Evolutionary conservation across 2,797 vertebrate species (phyloP).

Genomic region (Potorous gilbertii): DNA sequence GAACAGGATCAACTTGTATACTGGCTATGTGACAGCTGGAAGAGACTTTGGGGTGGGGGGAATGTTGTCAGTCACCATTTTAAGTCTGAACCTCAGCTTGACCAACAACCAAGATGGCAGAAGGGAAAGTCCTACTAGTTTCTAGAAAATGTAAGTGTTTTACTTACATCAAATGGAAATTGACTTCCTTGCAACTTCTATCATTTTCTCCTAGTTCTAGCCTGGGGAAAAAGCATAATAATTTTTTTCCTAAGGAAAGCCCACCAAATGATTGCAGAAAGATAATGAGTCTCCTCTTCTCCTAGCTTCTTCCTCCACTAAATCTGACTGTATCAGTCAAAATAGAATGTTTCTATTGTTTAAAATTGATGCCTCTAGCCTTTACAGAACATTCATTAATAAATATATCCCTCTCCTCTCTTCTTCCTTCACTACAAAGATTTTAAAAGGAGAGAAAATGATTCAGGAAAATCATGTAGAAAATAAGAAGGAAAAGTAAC

Average conservation of each 20-base stretch:
- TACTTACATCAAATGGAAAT: background rate
- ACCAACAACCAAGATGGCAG: background rate
- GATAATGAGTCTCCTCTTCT: background rate
- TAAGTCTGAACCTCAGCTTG: background rate
- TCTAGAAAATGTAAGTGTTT: background rate
- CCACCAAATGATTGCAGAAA: background rate
- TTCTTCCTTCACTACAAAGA: background rate
- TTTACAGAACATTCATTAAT: background rate
- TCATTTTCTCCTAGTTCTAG: background rate
- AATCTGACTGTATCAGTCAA: background rate
- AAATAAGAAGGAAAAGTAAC: background rate
- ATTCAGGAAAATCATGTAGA: background rate
- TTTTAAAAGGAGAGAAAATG: background rate
- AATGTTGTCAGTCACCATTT: background rate
- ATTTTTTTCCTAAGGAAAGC: background rate
- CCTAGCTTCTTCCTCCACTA: background rate
- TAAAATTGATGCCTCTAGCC: background rate
- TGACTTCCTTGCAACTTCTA: background rate
- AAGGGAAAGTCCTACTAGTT: background rate
- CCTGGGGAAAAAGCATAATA: background rate
- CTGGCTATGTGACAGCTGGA: too few relatives aligned
- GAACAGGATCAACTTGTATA: background rate
- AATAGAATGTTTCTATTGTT: background rate
- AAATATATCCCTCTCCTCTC: background rate
- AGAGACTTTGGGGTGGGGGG: too few relatives aligned